Conservation (phyloP, 1,140 invertebrate species). For the Penaeus vannamei region DNA sequence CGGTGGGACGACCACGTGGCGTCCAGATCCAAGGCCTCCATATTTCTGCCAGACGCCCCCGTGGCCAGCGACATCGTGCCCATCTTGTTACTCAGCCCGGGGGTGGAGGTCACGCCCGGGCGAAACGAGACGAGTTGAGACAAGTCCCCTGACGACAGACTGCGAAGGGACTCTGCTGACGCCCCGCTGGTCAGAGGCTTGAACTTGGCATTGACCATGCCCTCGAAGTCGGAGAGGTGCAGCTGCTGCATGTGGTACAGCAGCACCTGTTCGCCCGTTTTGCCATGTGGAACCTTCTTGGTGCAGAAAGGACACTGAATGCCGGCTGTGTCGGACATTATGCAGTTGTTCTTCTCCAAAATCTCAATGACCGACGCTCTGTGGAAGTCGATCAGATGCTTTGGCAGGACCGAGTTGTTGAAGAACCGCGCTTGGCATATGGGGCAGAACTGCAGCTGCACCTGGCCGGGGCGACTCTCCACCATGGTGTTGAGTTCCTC, state of each 20-base stretch:
- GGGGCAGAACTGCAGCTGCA: conserved; percentile 63
- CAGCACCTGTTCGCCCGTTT: conserved; percentile 63
- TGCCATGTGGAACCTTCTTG: conserved; percentile 62
- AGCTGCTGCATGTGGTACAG: conserved; percentile 65
- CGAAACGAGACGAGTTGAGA: conserved; percentile 34
- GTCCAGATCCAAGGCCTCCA: conserved; percentile 62
- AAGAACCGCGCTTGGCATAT: conserved; percentile 66
- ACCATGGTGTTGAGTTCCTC: conserved; percentile 63
- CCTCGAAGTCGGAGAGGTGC: conserved; percentile 52
- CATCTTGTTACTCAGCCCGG: conserved; percentile 63
- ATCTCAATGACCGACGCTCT: conserved; percentile 63
- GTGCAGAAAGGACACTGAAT: conserved; percentile 66
- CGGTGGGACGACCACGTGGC: conserved; percentile 52
- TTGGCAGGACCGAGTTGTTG: conserved; percentile 63
- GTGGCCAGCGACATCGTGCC: conserved; percentile 27
- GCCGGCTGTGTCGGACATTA: conserved; percentile 51
- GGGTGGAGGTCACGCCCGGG: conserved; percentile 59
- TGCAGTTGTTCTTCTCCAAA: conserved; percentile 59
- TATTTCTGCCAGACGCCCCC: conserved; percentile 39
- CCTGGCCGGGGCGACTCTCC: conserved; percentile 37
- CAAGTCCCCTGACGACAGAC: conserved; percentile 29
- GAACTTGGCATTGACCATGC: conserved; percentile 58
- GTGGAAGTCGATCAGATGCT: conserved; percentile 66
- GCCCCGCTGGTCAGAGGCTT: conserved; percentile 40
- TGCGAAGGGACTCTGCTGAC: conserved; percentile 35